Base-by-base conservation (phyloP, 1,140 invertebrate species). In the Antheraea pernyi region DNA sequence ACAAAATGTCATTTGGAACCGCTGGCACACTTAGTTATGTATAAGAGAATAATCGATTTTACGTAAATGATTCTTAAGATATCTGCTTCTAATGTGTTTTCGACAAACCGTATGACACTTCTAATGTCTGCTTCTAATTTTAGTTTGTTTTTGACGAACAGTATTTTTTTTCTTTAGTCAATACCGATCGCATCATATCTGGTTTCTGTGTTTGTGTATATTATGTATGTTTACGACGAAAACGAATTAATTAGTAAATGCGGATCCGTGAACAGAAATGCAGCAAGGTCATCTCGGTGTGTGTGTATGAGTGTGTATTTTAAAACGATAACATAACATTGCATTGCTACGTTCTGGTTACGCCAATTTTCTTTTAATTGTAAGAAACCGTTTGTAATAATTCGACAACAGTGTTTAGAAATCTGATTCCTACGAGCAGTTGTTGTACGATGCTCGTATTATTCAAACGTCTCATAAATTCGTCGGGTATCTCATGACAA, bases 381-480 rank as follows among this genome's bases (percentile, higher is more conserved):
- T 67, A 67, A 65, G 68, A 73, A 73, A 73, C 53, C 59, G 58
- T 46, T 18, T 67, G 72, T 73, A 73, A 30, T 30, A n/a, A 70
- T 73, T 73, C 68, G 65, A 69, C 72, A 70, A 64, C 62, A 46
- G 37, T n/a, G 36, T 70, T 73, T 70, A 70, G 61, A 64, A 70
- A 74, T 68, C 22, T 13, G n/a, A 70, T 70, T 65, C 48, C 69
- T 68, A 53, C 60, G 46, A 16, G 11, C 46, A 53, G 46, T 39
- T 19, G 36, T 22, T 36, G 18, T 30, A 19, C 60, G 36, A 36
- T 61, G 11, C 13, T 53, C 16, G 46, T 53, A 53, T 13, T 53
- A 53, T 53, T 13, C 46, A 53, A 53, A 16, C 46, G 46, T 53
- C 6, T 53, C 46, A 53, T 53, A 53, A 53, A 42, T 42, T 42